These are phyloP conservation scores for Ramphastos sulfuratus DNA, from an alignment of 2,113 vertebrate species.

Conservation along the genomic window DNA sequence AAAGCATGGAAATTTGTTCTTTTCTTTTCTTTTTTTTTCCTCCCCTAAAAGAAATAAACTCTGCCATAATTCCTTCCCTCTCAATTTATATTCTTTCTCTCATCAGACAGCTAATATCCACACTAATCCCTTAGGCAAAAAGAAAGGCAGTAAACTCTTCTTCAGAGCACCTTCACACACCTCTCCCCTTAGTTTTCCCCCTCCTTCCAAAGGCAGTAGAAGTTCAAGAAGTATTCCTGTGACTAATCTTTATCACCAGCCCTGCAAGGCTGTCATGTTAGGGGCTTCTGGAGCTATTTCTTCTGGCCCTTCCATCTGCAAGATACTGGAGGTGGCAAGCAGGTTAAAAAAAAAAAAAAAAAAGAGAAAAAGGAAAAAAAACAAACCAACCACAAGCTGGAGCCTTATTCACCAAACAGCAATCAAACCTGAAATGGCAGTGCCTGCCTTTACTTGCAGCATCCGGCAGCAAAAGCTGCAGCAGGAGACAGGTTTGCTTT, in stretches of 20 bases:
- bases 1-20: not conserved
- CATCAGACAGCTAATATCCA: not conserved
- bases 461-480: not conserved
- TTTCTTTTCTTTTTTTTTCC: not conserved
- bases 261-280: not conserved
- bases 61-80: not conserved
- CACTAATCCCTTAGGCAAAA: not conserved
- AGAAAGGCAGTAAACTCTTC: not conserved
- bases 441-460: not conserved
- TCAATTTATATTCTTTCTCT: not conserved
- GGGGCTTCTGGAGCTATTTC: not conserved
- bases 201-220: not conserved
- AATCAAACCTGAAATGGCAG: not conserved
- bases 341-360: not conserved
- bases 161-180: not conserved
- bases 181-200: not conserved
- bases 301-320: not conserved
- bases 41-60: not conserved
- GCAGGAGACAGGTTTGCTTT: not conserved
- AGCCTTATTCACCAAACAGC: not conserved
- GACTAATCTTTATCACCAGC: slow-evolving; percentile 17
- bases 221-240: not conserved
- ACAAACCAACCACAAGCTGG: not conserved
- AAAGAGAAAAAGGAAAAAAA: not conserved
- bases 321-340: not conserved